A percentile compares a stretch with the other conserved stretches of the same genome.
phyloP scores from a whole-genome alignment of 1,140 invertebrate genomes.

The Bombus difficillimus region DNA sequence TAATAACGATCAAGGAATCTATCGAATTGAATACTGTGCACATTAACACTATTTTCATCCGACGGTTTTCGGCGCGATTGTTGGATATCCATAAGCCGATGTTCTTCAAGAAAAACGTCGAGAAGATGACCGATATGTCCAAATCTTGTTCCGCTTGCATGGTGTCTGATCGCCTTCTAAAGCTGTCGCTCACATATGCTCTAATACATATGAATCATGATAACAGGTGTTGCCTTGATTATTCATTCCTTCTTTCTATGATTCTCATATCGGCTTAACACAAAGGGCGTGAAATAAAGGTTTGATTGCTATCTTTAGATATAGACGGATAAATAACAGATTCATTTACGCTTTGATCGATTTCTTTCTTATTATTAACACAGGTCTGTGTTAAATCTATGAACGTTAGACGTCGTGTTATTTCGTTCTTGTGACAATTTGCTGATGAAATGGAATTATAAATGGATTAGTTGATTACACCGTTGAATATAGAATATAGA shows the following conservation, averaged over 20 bases:
- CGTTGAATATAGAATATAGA: no score
- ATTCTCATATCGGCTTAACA: neutral
- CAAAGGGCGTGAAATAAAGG: neutral
- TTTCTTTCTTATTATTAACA: no score
- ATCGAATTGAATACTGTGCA: constrained; percentile 23
- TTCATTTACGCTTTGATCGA: no score
- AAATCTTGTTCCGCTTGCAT: neutral
- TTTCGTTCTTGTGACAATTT: no score
- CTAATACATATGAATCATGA: neutral
- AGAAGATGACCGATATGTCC: constrained; percentile 49
- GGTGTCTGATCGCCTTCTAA: neutral
- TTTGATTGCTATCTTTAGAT: no score
- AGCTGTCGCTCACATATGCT: neutral
- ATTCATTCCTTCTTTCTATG: neutral
- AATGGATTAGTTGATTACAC: no score
- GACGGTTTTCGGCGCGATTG: neutral
- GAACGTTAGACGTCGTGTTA: no score
- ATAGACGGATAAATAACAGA: no score
- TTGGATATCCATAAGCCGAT: constrained; percentile 56
- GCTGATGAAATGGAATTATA: no score
- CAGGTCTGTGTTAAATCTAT: no score
- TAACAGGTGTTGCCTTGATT: neutral
- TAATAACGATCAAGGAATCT: neutral
- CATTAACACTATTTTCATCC: neutral
- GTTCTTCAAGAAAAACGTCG: constrained; percentile 47